Base-by-base conservation (phyloP, 2,888 invertebrate species). In the Drosophila helvetica region DNA sequence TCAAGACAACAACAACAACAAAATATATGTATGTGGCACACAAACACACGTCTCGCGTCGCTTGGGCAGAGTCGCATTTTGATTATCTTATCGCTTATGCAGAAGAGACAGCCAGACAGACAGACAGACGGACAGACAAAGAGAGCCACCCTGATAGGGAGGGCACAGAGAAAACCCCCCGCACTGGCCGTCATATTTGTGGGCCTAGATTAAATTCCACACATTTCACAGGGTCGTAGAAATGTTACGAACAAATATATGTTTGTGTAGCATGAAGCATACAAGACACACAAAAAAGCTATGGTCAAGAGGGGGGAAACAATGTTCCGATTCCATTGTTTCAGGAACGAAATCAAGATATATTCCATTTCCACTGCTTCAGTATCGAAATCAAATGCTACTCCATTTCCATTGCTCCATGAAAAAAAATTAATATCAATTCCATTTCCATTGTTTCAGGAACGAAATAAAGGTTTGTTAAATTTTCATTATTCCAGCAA, bases 161-260 rank as follows among this genome's bases (percentile, higher is more conserved):
- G 12, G 33, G 47, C 10, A 2, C 33, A 12, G 57, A 17, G 19
- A 10, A 30, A 38, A 10, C 52, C 52, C 52, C 61, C 25, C 27
- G 46, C 22, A 22, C 47, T 38, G 25, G 6, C 19, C 46, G 25
- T 61, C 46, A 27, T 33, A 52, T 60, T 19, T 27, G 17, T 42
- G n/a, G 25, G 51, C 12, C 54, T 15, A 54, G 63, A 65, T 65
- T 63, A 63, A 65, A 54, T 65, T 63, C 65, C 65, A 27, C 65
- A 27, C 27, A 54, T 65, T 63, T 43, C 65, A 25, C 17, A 8
- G 48, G 22, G 10, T 48, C n/a, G 25, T 51, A 63, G 33, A 63
- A 65, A 42, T 48, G 22, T 48, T 54, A 65, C 65, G 47, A 62
- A 48, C 25, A 38, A 38, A 15, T 6, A 38, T 15, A 15, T 7